Base-by-base conservation (phyloP, 2,113 vertebrate genomes). In the Rallus limicola region DNA sequence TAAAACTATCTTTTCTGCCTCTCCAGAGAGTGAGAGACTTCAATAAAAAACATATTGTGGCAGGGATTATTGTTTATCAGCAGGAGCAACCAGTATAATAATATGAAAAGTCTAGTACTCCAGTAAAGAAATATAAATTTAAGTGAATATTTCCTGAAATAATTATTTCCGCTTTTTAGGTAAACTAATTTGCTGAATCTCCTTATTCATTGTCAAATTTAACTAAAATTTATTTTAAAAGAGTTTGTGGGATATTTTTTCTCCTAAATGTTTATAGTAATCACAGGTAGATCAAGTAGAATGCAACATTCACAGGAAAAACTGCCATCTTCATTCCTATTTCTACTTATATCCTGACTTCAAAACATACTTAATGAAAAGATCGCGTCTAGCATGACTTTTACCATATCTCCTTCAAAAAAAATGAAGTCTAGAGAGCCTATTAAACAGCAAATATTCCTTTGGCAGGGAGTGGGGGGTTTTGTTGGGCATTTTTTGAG, bases 401-500 rank as follows among this genome's bases (percentile, higher is more conserved):
- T 20, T 53, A 78, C 75, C 7, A 10, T 38, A 44, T 13, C 13
- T 56, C 21, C 79, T 59, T 82, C 44, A 65, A 26, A 70, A 46
- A 46, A 46, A 3, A 21, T 12, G 1, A 13, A 62, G 33, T 29
- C 79, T 42, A 89, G 24, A 52, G 7, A 75, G 11, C 17, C 4
- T 10, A 33, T 25, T 86, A 75, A 74, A 36, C 4, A 67, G 24
- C 1, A 85, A 74, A 19, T 58, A 9, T 36, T 69, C 33, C 2
- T 63, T 78, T 11, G 42, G 42, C 5, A 16, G 42, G 16, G 42
- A 18, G 16, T 26, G 5, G 16, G 3, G 16, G 17, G 20, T 34
- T 13, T 33, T 75, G 42, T 44, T 63, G 0, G 2, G 7, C 13
- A 2, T 12, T 25, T 16, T 36, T 31, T 1, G 42, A 44, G 3